Percentiles rank a stretch among this genome's conserved stretches.
These are phyloP conservation scores for Xenentodon cancila DNA, from an alignment of 2,797 vertebrate genomes.

Conservation along the genomic window DNA sequence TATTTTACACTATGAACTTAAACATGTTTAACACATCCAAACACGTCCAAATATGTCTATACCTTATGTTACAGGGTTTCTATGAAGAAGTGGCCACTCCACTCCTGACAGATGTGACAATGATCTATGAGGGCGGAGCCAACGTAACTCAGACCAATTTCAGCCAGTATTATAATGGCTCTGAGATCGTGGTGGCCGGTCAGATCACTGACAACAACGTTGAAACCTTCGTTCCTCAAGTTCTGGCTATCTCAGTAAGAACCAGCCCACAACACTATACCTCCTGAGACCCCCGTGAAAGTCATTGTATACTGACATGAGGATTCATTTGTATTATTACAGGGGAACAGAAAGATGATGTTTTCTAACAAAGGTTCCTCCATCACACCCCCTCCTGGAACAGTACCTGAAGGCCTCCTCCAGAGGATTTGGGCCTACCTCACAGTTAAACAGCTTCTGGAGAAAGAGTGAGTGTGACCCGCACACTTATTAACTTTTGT, in stretches of 20 bases:
- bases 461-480: slow-evolving; percentile 74
- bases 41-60: background rate
- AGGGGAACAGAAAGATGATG: slow-evolving; percentile 57
- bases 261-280: background rate
- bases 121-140: slow-evolving; percentile 76
- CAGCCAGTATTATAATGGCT: slow-evolving; percentile 84
- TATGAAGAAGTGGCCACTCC: slow-evolving; percentile 86
- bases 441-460: slow-evolving; percentile 85
- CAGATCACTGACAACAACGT: slow-evolving; percentile 76
- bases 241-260: slow-evolving; percentile 80
- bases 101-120: slow-evolving; percentile 77
- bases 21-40: background rate
- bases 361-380: slow-evolving; percentile 48
- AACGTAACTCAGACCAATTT: slow-evolving; percentile 83
- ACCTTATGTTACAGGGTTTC: slow-evolving; percentile 77
- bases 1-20: too few species aligned
- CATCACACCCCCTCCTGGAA: slow-evolving; percentile 10
- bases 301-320: background rate
- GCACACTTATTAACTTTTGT: background rate
- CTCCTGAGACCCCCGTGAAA: background rate
- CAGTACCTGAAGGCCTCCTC: slow-evolving; percentile 50
- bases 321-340: slow-evolving; percentile 8
- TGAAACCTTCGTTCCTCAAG: slow-evolving; percentile 69
- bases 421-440: slow-evolving; percentile 86
- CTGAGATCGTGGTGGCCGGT: slow-evolving; percentile 85